Conservation (phyloP, 2,888 invertebrate species). For the Temnothorax unifasciatus region DNA sequence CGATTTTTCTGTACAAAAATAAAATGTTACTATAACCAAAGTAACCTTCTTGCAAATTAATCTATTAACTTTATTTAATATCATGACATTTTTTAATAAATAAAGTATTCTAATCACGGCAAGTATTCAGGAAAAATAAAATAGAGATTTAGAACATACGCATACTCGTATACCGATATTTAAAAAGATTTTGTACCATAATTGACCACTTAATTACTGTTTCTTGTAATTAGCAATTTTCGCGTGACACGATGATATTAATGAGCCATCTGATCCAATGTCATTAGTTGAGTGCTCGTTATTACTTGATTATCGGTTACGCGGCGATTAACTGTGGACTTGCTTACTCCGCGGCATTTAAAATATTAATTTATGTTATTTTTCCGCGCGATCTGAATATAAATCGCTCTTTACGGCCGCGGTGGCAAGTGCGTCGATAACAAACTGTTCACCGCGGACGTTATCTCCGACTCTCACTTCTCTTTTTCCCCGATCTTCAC, state of each 20-base stretch:
- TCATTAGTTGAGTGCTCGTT: conserved; percentile 16
- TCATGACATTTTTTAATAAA: not conserved
- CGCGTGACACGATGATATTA: not conserved
- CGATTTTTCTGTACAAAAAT: not conserved
- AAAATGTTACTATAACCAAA: not conserved
- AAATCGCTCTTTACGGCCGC: conserved; percentile 11
- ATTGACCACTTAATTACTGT: conserved; percentile 21
- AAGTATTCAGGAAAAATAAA: not conserved
- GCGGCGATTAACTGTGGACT: not conserved
- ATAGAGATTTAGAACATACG: not conserved
- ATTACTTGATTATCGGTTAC: conserved; percentile 43
- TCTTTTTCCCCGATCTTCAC: conserved; percentile 10
- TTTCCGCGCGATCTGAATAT: conserved; percentile 15
- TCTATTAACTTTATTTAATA: not conserved
- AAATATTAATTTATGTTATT: conserved; percentile 25
- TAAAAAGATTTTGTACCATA: not conserved
- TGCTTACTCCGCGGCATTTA: not conserved
- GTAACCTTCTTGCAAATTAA: not conserved
- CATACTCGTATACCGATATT: not conserved
- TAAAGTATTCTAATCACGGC: not conserved
- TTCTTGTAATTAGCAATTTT: conserved; percentile 39
- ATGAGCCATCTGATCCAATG: conserved; percentile 5
- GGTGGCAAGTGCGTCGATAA: conserved; percentile 19
- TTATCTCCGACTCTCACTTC: conserved; percentile 10
- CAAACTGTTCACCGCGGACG: not conserved